Evolutionary conservation across 2,797 vertebrate genomes (phyloP).

Genomic region (Onychomys leucogaster): DNA sequence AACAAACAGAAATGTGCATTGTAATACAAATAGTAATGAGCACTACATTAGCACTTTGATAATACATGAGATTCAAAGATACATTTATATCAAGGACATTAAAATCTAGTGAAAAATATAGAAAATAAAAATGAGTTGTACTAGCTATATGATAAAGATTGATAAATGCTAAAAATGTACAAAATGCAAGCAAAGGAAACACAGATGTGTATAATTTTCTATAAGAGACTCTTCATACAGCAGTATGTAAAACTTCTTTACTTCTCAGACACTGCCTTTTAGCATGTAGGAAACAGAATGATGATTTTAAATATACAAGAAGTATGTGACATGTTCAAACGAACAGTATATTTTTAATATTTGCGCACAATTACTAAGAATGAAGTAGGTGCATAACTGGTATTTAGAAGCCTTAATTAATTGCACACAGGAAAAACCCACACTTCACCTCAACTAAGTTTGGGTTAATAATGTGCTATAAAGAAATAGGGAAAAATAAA

Average conservation of each 20-base stretch:
- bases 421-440: neutral
- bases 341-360: constrained; percentile 2
- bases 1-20: neutral
- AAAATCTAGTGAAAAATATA: neutral
- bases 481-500: neutral
- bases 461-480: neutral
- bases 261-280: neutral
- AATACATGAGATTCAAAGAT: neutral
- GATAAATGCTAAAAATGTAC: neutral
- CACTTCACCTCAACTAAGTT: neutral
- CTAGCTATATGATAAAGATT: constrained; percentile 12
- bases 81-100: neutral
- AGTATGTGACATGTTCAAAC: neutral
- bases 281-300: neutral
- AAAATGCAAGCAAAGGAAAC: neutral
- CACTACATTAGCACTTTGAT: neutral
- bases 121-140: neutral
- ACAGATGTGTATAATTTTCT: neutral
- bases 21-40: neutral
- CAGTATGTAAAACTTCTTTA: neutral
- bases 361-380: neutral
- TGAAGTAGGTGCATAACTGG: neutral
- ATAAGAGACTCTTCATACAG: neutral
- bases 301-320: neutral
- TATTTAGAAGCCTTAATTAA: constrained; percentile 40